Conservation (phyloP, 37 sponge, comb jelly and placozoan genomes). For the Diacarnus erythraeanus region DNA sequence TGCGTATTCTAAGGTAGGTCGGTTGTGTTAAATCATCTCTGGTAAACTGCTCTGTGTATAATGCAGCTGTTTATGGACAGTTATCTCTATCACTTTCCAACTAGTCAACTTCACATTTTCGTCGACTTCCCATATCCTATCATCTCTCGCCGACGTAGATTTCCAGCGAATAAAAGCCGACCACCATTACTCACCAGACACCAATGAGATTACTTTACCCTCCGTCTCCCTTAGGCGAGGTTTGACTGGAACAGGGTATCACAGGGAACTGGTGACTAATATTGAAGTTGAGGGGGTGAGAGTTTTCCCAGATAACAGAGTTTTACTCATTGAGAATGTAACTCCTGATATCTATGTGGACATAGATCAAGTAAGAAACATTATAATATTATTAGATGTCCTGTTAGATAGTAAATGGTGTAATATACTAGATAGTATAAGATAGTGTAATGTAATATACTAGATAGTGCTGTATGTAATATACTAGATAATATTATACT, state of each 20-base stretch:
- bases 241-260: slow-evolving; percentile 9
- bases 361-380: slow-evolving; percentile 19
- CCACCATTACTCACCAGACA: background rate
- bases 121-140: background rate
- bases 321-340: slow-evolving; percentile 27
- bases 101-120: background rate
- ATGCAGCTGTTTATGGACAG: no score
- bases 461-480: no score
- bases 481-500: no score
- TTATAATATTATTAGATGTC: background rate
- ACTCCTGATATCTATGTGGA: slow-evolving; percentile 28
- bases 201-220: background rate
- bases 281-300: background rate
- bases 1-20: no score
- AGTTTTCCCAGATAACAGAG: background rate
- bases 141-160: background rate
- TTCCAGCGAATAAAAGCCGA: background rate
- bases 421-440: background rate
- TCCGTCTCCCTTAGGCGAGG: background rate
- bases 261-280: slow-evolving; percentile 19
- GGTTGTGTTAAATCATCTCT: no score
- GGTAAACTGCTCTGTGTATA: no score
- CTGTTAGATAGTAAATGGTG: background rate
- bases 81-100: no score
- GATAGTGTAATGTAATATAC: no score